Evolutionary conservation across 35 echinoderm and acorn worm genomes (phyloP), one percentile per base, ranked within the genome.

Genomic region (Eucidaris tribuloides): DNA sequence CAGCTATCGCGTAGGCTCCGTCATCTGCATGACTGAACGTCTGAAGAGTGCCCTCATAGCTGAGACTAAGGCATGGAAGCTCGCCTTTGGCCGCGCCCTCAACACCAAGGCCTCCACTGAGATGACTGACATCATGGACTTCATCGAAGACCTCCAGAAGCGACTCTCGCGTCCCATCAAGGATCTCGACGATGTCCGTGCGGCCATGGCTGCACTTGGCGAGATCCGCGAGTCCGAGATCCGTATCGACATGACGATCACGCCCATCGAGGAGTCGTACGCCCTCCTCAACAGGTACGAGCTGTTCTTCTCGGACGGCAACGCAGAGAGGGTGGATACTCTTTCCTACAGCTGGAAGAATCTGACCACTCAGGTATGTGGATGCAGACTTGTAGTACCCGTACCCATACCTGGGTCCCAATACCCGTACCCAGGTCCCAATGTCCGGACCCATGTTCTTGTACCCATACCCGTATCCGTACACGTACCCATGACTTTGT

Each of bases 261-360:
- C 82, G 3, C 94, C 94, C 0, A 91, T 97, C 42, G 94, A 97
- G 77, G 94, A 97, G 57, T 92, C 94, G 2, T 97, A 89, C 57
- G 85, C 91, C 18, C 81, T 97, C 35, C 86, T 97, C 20, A 82
- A 97, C 46, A 92, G 83, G 39, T 97, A 89, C 71, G 90, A 97
- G 45, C 57, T 97, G 15, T 62, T 84, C 52, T 97, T 97, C 45
- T 87, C 88, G 13, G 94, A 97, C 55, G 94, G 94, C 15, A 93
- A 92, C 79, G 94, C 94, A 19, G 94, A 97, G 82, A 97, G 86
- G 57, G 94, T 97, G 62, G 94, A 97, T 56, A 85, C 80, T 45
- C 58, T 97, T 66, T 93, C 94, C 5, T 97, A 97, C 76, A 92
- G 85, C 58, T 97, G 94, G 94, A 92, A 97, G 82, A 97, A 97